Percentiles rank a stretch among this genome's conserved stretches.
These are phyloP conservation scores for Lithobates sylvaticus DNA, from an alignment of 2,797 vertebrate species.

Conservation along the genomic window DNA sequence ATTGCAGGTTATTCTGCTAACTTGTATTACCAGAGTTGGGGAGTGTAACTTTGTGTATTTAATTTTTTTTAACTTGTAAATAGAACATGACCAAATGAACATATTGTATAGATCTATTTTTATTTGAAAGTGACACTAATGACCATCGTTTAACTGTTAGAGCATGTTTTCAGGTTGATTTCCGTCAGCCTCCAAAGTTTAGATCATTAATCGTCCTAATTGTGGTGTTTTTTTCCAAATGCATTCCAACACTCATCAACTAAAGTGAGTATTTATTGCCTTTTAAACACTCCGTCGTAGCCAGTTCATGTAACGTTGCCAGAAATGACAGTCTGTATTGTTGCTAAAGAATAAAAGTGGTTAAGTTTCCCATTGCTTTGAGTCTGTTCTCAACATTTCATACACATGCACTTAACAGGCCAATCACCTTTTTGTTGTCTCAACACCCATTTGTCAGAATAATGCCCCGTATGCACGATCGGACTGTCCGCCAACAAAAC, in stretches of 20 bases:
- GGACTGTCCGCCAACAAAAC: no score
- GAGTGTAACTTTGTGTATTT: constrained; percentile 66
- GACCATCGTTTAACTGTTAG: constrained; percentile 78
- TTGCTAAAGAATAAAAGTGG: constrained; percentile 74
- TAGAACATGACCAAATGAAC: constrained; percentile 86
- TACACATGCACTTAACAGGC: background rate
- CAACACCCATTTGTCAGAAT: no score
- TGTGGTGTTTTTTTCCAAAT: constrained; percentile 88
- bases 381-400: constrained; percentile 65
- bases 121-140: constrained; percentile 82
- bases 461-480: no score
- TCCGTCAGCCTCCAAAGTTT: constrained; percentile 77
- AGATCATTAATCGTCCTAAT: constrained; percentile 86
- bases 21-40: constrained; percentile 72
- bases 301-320: constrained; percentile 73
- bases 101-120: constrained; percentile 85
- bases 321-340: constrained; percentile 70
- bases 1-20: constrained; percentile 74
- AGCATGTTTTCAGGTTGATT: constrained; percentile 82
- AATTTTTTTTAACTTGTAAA: constrained; percentile 83
- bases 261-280: constrained; percentile 86
- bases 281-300: constrained; percentile 68
- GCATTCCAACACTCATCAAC: constrained; percentile 88
- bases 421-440: background rate
- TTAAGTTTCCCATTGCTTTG: constrained; percentile 70